phyloP scores from a whole-genome alignment of 2,888 invertebrate genomes.

The Hesperia comma region DNA sequence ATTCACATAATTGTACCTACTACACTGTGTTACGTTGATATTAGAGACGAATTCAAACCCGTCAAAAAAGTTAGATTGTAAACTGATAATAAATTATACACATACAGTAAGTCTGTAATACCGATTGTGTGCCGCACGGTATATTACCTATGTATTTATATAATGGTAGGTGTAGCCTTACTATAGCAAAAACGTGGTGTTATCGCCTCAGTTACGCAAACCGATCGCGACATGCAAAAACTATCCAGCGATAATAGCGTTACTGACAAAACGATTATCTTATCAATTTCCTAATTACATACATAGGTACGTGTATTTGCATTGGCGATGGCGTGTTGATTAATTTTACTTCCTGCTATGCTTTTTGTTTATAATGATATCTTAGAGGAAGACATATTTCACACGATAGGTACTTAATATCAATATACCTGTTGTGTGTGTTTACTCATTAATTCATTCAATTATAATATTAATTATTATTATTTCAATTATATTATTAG shows the following conservation, averaged over 20 bases:
- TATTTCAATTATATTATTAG: too few species aligned
- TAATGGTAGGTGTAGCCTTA: not conserved
- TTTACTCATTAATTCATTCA: too few species aligned
- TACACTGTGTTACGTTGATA: too few species aligned
- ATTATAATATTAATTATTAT: too few species aligned
- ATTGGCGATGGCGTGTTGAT: slow-evolving; percentile 23
- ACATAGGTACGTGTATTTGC: not conserved
- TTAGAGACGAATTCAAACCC: too few species aligned
- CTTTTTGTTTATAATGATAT: slow-evolving; percentile 4
- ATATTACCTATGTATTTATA: too few species aligned
- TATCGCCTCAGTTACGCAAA: not conserved
- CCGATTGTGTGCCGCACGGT: not conserved
- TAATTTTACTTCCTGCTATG: slow-evolving; percentile 17
- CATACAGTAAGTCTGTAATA: not conserved
- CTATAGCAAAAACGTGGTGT: not conserved
- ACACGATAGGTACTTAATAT: too few species aligned
- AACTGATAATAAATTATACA: too few species aligned
- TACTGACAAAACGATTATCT: slow-evolving; percentile 17
- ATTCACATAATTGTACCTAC: too few species aligned
- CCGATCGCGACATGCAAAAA: slow-evolving; percentile 1
- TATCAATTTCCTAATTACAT: slow-evolving; percentile 34
- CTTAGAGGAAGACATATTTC: too few species aligned
- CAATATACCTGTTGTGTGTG: too few species aligned
- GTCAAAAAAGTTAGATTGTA: too few species aligned
- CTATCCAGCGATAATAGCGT: slow-evolving; percentile 6